These are phyloP conservation scores for Phrynosoma platyrhinos DNA, from an alignment of 2,113 vertebrate species.

Conservation along the genomic window DNA sequence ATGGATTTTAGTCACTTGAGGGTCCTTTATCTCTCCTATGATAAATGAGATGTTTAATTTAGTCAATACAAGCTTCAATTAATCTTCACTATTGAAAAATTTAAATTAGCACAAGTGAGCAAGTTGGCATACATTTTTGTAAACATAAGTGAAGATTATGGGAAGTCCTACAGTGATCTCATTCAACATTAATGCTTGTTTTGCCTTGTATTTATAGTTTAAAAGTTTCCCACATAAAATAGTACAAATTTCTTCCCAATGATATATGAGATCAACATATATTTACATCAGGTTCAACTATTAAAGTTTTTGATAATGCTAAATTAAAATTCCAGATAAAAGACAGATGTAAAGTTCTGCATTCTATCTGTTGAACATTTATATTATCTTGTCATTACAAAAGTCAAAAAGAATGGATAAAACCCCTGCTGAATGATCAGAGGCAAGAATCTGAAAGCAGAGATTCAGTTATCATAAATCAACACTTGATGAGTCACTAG, in stretches of 20 bases:
- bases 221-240: background rate
- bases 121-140: background rate
- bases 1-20: background rate
- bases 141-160: background rate
- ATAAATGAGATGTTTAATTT: slow-evolving; percentile 9
- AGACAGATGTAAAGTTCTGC: background rate
- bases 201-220: background rate
- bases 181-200: background rate
- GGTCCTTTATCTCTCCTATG: background rate
- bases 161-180: background rate
- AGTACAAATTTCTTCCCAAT: background rate
- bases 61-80: slow-evolving; percentile 32
- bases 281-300: background rate
- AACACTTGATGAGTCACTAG: background rate
- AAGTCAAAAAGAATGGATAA: background rate
- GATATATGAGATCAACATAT: background rate
- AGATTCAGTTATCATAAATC: background rate
- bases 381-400: background rate
- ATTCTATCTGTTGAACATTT: background rate
- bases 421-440: background rate
- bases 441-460: background rate
- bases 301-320: background rate
- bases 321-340: background rate
- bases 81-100: background rate
- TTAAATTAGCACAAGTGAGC: slow-evolving; percentile 9